phyloP scores from a whole-genome alignment of 2,113 vertebrate species.

The Thryonomys swinderianus region DNA sequence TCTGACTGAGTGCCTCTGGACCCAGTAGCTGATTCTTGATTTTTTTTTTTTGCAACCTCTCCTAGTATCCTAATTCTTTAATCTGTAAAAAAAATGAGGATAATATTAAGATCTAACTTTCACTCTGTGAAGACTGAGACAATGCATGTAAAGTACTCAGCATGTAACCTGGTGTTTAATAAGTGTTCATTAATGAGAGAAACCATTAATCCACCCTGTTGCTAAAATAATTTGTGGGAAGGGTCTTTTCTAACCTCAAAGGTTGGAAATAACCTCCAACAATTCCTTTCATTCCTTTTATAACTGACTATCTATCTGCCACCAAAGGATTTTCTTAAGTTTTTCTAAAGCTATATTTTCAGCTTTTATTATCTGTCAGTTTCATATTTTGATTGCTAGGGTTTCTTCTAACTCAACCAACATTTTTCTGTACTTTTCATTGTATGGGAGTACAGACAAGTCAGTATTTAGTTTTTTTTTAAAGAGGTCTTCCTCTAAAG shows the following conservation, averaged over 20 bases:
- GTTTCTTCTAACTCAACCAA: slow-evolving; percentile 8
- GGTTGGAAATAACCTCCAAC: not conserved
- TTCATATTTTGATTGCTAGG: not conserved
- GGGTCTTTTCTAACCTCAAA: not conserved
- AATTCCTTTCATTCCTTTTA: slow-evolving; percentile 26
- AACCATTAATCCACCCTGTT: not conserved
- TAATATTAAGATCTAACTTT: slow-evolving; percentile 4
- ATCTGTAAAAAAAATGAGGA: not conserved
- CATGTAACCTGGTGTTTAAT: not conserved
- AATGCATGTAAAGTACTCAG: not conserved
- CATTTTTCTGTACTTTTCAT: not conserved
- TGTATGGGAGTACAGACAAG: not conserved
- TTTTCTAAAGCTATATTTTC: slow-evolving; percentile 42
- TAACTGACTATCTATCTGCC: not conserved
- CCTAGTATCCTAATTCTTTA: not conserved
- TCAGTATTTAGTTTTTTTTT: not conserved
- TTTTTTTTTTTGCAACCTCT: not conserved
- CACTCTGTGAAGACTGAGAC: not conserved
- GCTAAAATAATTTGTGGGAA: not conserved
- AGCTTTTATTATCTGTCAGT: slow-evolving; percentile 11
- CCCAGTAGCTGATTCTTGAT: not conserved
- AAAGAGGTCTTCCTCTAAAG: not conserved
- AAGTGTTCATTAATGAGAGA: not conserved
- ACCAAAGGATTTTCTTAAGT: slow-evolving; percentile 15
- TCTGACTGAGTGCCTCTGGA: not conserved